Percentiles rank a stretch among this genome's conserved stretches.
These are phyloP conservation scores for Anoplopoma fimbria DNA, from an alignment of 2,113 vertebrate genomes.

Conservation along the genomic window DNA sequence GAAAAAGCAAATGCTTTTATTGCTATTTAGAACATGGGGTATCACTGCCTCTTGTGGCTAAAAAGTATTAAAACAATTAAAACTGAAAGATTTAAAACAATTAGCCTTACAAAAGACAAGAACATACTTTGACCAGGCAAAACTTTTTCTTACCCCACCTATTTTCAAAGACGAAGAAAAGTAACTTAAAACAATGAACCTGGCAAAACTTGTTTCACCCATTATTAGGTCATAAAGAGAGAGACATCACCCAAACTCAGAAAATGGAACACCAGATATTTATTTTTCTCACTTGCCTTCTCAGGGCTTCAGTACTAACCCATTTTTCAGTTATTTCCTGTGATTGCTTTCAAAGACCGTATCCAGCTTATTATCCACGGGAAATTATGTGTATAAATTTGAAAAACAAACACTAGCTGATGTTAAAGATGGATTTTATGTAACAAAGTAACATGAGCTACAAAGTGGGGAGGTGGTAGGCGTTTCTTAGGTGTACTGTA, in stretches of 20 bases:
- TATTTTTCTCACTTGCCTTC: too few species aligned
- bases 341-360: background rate
- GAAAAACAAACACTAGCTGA: background rate
- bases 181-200: background rate
- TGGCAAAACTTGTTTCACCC: too few species aligned
- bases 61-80: background rate
- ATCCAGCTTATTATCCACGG: background rate
- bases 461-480: constrained; percentile 19
- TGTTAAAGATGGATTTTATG: background rate
- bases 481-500: constrained; percentile 27
- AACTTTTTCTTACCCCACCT: background rate
- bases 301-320: background rate
- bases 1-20: background rate
- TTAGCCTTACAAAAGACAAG: background rate
- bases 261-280: too few species aligned
- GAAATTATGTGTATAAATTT: background rate
- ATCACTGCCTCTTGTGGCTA: background rate
- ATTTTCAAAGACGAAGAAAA: background rate
- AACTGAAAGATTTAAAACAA: background rate
- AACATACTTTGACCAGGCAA: background rate
- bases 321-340: background rate
- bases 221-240: too few species aligned
- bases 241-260: too few species aligned
- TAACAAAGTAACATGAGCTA: background rate
- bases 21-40: background rate